Evolutionary conservation across 35 echinoderm and acorn worm species (phyloP).

Genomic region (Stichopus chloronotus): DNA sequence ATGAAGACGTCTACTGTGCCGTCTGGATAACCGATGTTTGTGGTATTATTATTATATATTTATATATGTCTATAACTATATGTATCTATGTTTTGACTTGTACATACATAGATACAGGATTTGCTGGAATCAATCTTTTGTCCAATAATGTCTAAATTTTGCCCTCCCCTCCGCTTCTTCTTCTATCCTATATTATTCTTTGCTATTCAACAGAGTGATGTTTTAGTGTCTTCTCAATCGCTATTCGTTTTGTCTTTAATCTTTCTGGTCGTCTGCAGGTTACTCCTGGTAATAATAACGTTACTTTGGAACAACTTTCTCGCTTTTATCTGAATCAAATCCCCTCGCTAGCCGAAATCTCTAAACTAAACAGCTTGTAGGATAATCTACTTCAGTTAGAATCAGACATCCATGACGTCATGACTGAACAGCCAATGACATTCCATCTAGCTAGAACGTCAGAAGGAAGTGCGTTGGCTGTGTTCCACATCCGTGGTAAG

Average conservation of each 20-base stretch:
- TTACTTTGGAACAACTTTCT: neutral
- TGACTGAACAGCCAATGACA: constrained; percentile 5
- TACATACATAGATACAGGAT: neutral
- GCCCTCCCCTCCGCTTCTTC: neutral
- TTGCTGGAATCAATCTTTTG: neutral
- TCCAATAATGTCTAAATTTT: neutral
- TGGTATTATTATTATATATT: neutral
- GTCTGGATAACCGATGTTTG: neutral
- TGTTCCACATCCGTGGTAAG: constrained; percentile 24
- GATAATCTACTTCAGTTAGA: constrained; percentile 25
- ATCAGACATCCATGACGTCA: constrained; percentile 20
- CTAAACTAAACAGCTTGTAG: constrained; percentile 45
- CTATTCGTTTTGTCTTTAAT: neutral
- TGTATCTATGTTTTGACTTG: neutral
- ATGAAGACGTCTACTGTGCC: neutral
- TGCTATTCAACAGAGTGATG: neutral
- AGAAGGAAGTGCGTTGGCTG: constrained; percentile 44
- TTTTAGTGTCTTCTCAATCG: neutral
- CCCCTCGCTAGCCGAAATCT: neutral
- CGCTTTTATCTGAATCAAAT: constrained; percentile 9
- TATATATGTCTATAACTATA: neutral
- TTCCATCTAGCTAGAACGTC: neutral
- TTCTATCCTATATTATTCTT: neutral
- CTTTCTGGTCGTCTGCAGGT: neutral
- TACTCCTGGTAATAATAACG: constrained; percentile 16